Base-by-base conservation (phyloP, 2,888 invertebrate genomes). In the Drosophila mercatorum region DNA sequence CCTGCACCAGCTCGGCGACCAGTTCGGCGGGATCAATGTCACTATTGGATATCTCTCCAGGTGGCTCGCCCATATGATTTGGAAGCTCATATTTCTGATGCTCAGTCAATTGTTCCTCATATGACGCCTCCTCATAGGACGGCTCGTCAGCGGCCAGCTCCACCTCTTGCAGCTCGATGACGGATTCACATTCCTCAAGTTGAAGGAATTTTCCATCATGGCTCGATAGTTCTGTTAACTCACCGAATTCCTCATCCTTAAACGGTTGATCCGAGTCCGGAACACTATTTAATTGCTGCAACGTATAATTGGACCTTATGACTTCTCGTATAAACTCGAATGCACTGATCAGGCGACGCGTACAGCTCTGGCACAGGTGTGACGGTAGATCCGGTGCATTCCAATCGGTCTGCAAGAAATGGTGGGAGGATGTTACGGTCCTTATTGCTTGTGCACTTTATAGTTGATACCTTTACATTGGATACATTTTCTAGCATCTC, bases 321-420 rank as follows among this genome's bases (percentile, higher is more conserved):
- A 91, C 85, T 14, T 81, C 83, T 3, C 86, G 58, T 34, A 92
- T 85, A 46, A 92, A 92, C 59, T 91, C 89, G 64, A 90, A 92
- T 1, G 92, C 90, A 26, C 76, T 82, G 5, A 92, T 73, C 4
- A 92, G 66, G 1, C 89, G 84, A 7, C 85, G 82, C 1, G 91
- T 91, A 57, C 92, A 92, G 4, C 74, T 78, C 4, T 76, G 72
- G 46, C 92, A 92, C 41, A 92, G 71, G 12, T 80, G 84, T 2
- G 72, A 78, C 0, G 92, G 92, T 17, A 81, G 75, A 28, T 67
- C 61, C 12, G 75, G 67, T 31, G 89, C 88, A 43, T 76, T 65
- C 46, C 76, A 68, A 14, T 52, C 63, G 56, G 85, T 78, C 91
- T 91, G 40, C 11, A 26, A 52, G 6, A n/a, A 10, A 46, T 41